Evolutionary conservation across 2,888 invertebrate species (phyloP).

Genomic region (Pollenia labialis): DNA sequence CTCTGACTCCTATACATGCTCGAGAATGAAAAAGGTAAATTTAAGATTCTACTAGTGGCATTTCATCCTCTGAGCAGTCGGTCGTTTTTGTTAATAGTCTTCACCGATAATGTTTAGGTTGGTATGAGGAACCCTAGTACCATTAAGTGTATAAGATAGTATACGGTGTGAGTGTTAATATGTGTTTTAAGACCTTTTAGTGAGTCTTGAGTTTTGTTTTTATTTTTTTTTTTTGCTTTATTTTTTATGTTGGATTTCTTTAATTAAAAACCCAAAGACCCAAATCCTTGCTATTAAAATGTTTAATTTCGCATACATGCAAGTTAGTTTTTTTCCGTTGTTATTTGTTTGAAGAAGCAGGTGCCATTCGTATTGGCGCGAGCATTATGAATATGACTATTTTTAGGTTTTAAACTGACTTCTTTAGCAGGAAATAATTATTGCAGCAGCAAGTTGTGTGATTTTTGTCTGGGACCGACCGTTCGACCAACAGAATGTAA

Average conservation of each 20-base stretch:
- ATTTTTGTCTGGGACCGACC: not conserved
- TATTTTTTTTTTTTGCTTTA: slow-evolving; percentile 17
- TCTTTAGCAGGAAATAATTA: slow-evolving; percentile 69
- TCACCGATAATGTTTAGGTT: slow-evolving; percentile 11
- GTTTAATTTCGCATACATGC: slow-evolving; percentile 65
- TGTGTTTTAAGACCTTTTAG: slow-evolving; percentile 49
- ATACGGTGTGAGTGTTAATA: not conserved
- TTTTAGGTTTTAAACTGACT: slow-evolving; percentile 69
- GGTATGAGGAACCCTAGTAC: no score
- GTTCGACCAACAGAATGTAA: slow-evolving; percentile 18
- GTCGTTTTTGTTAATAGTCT: slow-evolving; percentile 28
- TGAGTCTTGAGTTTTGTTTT: slow-evolving; percentile 7
- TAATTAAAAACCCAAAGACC: slow-evolving; percentile 69
- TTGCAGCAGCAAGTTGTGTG: slow-evolving; percentile 25
- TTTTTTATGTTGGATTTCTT: slow-evolving; percentile 65
- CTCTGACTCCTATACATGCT: no score
- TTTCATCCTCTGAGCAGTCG: slow-evolving; percentile 20
- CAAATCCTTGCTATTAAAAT: slow-evolving; percentile 69
- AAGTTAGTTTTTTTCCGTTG: slow-evolving; percentile 18
- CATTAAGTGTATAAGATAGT: not conserved
- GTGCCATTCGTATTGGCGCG: slow-evolving; percentile 58
- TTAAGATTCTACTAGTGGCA: slow-evolving; percentile 32
- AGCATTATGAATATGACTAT: slow-evolving; percentile 58
- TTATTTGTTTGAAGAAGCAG: slow-evolving; percentile 60
- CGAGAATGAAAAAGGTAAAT: slow-evolving; percentile 2